Percentiles rank a stretch among this genome's conserved stretches.
phyloP scores from a whole-genome alignment of 2,113 vertebrate species.

The Urocolius indicus region DNA sequence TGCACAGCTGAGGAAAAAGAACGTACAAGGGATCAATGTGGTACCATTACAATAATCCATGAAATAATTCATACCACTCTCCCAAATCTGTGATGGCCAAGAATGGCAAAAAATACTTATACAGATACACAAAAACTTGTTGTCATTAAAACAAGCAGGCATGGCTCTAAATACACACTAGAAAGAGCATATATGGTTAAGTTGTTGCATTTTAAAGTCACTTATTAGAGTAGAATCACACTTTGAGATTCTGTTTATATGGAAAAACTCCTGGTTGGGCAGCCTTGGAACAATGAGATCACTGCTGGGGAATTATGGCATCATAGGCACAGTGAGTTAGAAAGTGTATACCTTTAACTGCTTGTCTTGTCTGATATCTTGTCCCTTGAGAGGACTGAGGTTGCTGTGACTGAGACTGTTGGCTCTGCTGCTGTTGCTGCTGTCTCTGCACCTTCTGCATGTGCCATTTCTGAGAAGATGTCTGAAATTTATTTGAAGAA shows the following conservation, averaged over 20 bases:
- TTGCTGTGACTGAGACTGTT: slow-evolving; percentile 75
- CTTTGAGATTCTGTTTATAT: slow-evolving; percentile 16
- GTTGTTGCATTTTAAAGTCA: slow-evolving; percentile 5
- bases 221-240: slow-evolving; percentile 27
- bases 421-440: slow-evolving; percentile 83
- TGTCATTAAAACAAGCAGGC: neutral
- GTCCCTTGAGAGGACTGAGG: slow-evolving; percentile 90
- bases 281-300: neutral
- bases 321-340: slow-evolving; percentile 19
- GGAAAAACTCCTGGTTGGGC: slow-evolving; percentile 7
- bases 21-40: neutral
- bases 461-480: slow-evolving; percentile 96
- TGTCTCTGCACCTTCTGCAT: slow-evolving; percentile 94
- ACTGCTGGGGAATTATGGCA: slow-evolving; percentile 13
- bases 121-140: neutral
- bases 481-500: slow-evolving; percentile 93
- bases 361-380: slow-evolving; percentile 96
- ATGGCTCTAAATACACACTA: slow-evolving; percentile 16
- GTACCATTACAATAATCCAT: neutral
- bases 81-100: neutral
- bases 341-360: slow-evolving; percentile 89
- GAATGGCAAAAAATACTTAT: neutral
- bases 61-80: neutral
- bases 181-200: neutral
- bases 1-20: slow-evolving; percentile 82